A percentile compares a stretch with the other conserved stretches of the same genome.
Evolutionary conservation across 2,113 vertebrate genomes (phyloP).

Genomic region (Capricornis sumatraensis): DNA sequence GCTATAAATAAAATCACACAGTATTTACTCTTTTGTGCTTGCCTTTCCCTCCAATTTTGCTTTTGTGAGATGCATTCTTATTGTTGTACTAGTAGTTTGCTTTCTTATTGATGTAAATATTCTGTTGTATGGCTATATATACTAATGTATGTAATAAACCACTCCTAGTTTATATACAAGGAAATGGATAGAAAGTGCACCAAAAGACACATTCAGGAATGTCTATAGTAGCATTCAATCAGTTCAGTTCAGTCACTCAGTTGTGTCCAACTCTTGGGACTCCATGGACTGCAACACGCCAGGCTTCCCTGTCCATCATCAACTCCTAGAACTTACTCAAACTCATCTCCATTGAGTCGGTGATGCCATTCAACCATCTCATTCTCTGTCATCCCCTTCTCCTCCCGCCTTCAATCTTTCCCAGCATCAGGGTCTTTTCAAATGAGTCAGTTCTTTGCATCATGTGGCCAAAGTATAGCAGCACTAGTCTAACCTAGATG

Average conservation of each 20-base stretch:
- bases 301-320: neutral
- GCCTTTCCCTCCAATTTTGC: neutral
- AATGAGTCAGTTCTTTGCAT: neutral
- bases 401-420: neutral
- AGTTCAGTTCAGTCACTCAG: neutral
- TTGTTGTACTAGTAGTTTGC: neutral
- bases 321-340: neutral
- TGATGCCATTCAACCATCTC: neutral
- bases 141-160: neutral
- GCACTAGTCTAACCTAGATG: neutral
- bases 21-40: neutral
- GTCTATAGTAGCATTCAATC: neutral
- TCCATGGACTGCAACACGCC: neutral
- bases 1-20: neutral
- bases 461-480: neutral
- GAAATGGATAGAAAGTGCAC: neutral
- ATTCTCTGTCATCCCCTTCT: neutral
- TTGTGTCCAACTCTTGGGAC: neutral
- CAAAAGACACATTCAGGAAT: neutral
- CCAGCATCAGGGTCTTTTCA: neutral
- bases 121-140: neutral
- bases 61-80: neutral
- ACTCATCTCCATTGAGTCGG: neutral
- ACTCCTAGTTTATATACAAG: neutral
- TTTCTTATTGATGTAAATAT: neutral